Evolutionary conservation across 2,888 invertebrate species (phyloP), one percentile per base, ranked within the genome.

Genomic region (Chydorus sphaericus): DNA sequence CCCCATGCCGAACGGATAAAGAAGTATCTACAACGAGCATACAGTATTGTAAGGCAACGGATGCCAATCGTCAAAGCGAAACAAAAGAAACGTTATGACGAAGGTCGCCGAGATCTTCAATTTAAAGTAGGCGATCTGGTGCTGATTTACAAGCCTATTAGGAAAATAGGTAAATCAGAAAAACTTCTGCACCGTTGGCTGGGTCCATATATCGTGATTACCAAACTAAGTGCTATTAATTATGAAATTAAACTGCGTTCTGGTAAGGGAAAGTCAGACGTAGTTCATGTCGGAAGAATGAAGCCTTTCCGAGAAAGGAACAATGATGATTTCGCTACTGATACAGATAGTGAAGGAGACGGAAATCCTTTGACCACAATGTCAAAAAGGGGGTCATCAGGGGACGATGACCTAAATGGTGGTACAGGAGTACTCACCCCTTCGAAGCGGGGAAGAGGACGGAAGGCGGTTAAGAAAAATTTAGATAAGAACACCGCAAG

Each of bases 281-380:
- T 51, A 1, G 51, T 51, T 8, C 51, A 51, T 31, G 51, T 51
- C 8, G 39, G 20, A 39, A 39, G 39, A 39, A 10, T 39, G n/a
- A 39, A 10, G 20, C 39, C 39, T n/a, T 39, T n/a, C n/a, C n/a
- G n/a, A n/a, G n/a, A n/a, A n/a, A n/a, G n/a, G n/a, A n/a, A n/a
- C n/a, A n/a, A n/a, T n/a, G n/a, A n/a, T n/a, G n/a, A n/a, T n/a
- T n/a, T n/a, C n/a, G n/a, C n/a, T n/a, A n/a, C n/a, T n/a, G n/a
- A n/a, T n/a, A n/a, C n/a, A n/a, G n/a, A n/a, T n/a, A n/a, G n/a
- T n/a, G n/a, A n/a, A n/a, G n/a, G n/a, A n/a, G n/a, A n/a, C n/a
- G n/a, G n/a, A n/a, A n/a, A n/a, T n/a, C n/a, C n/a, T n/a, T n/a
- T n/a, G n/a, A n/a, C n/a, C n/a, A n/a, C n/a, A n/a, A n/a, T n/a